Percentiles rank a stretch among this genome's conserved stretches.
These are phyloP conservation scores for Amphipyra tragopoginis DNA, from an alignment of 2,888 invertebrate genomes.

Conservation along the genomic window DNA sequence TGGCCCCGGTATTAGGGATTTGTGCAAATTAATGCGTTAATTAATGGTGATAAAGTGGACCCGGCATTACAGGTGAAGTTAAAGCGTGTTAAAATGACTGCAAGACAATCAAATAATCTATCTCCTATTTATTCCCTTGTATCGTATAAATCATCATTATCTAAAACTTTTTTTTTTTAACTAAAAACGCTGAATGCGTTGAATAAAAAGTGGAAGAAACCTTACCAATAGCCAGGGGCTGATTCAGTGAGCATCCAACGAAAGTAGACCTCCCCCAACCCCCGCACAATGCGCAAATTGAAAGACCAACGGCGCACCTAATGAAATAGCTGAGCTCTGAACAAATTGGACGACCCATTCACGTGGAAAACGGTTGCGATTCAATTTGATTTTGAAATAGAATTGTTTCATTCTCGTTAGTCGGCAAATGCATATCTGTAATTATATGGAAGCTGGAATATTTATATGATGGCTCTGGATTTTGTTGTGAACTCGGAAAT, in stretches of 20 bases:
- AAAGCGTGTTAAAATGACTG: too few relatives aligned
- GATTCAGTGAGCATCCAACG: slow-evolving; percentile 56
- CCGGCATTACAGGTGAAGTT: too few relatives aligned
- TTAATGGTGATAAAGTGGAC: too few relatives aligned
- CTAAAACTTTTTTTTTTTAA: too few relatives aligned
- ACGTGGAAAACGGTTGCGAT: slow-evolving; percentile 69
- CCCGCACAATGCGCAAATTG: slow-evolving; percentile 47
- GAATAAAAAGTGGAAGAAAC: slow-evolving; percentile 56
- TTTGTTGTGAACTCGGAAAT: too few relatives aligned
- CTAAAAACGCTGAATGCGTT: slow-evolving; percentile 53
- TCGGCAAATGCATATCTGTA: slow-evolving; percentile 50
- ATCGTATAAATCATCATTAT: slow-evolving; percentile 54
- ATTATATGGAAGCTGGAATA: slow-evolving; percentile 35
- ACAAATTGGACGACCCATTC: slow-evolving; percentile 59
- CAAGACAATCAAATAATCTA: slow-evolving; percentile 7
- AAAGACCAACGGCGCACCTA: slow-evolving; percentile 55
- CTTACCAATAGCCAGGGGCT: slow-evolving; percentile 52
- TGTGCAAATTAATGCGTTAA: too few relatives aligned
- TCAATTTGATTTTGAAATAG: slow-evolving; percentile 75
- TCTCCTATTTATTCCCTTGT: slow-evolving; percentile 7
- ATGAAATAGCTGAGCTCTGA: slow-evolving; percentile 66
- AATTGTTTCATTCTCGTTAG: slow-evolving; percentile 66
- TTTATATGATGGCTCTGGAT: slow-evolving; percentile 14
- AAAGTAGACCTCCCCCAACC: slow-evolving; percentile 50
- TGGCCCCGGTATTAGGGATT: too few relatives aligned